Evolutionary conservation across 2,888 invertebrate species (phyloP).

Genomic region (Acrobasis repandana): DNA sequence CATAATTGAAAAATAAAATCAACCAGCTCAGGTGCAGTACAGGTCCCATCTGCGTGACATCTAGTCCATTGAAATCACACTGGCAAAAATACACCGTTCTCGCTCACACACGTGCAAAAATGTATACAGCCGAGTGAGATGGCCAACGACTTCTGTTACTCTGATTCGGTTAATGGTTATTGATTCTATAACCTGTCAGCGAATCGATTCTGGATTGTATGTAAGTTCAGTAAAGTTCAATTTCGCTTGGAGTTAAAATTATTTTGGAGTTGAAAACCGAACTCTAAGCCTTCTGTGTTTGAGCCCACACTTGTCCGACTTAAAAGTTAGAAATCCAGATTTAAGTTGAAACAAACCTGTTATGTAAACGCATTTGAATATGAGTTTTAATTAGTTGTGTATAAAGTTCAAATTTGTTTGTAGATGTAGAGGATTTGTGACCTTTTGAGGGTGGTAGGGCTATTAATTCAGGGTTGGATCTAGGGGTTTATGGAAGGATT

Average conservation of each 20-base stretch:
- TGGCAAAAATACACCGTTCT: constrained; percentile 48
- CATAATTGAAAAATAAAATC: constrained; percentile 72
- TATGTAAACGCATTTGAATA: constrained; percentile 36
- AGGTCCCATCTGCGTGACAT: constrained; percentile 60
- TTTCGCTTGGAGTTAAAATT: constrained; percentile 35
- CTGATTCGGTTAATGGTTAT: constrained; percentile 75
- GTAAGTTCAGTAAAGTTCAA: constrained; percentile 37
- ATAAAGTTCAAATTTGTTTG: constrained; percentile 57
- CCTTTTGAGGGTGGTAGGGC: constrained; percentile 78
- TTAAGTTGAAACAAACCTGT: constrained; percentile 40
- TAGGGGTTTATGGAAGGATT: constrained; percentile 85
- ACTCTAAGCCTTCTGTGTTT: constrained; percentile 68
- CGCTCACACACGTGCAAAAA: constrained; percentile 45
- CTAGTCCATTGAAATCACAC: constrained; percentile 53
- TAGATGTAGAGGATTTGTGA: constrained; percentile 51
- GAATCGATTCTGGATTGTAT: constrained; percentile 48
- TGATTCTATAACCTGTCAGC: constrained; percentile 56
- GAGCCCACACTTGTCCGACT: constrained; percentile 69
- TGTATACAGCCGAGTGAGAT: constrained; percentile 48
- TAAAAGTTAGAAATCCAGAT: constrained; percentile 70
- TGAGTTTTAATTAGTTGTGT: constrained; percentile 38
- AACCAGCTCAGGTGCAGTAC: constrained; percentile 76
- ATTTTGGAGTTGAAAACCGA: constrained; percentile 57
- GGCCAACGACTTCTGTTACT: constrained; percentile 69
- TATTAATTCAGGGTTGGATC: constrained; percentile 81